Base-by-base conservation (phyloP, 2,888 invertebrate species). In the Willowsia nigromaculata region DNA sequence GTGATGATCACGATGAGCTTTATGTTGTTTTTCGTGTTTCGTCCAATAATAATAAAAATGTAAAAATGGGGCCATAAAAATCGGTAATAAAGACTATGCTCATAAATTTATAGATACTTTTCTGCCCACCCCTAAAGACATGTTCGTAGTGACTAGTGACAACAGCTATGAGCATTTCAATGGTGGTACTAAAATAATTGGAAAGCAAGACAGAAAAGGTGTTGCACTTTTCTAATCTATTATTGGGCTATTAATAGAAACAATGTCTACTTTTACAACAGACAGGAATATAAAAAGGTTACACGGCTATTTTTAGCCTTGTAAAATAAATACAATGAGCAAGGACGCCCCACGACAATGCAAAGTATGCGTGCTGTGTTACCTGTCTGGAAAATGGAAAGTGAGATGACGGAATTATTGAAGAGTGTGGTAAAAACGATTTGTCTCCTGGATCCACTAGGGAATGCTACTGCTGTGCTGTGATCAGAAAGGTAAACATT, bases 381-480 rank as follows among this genome's bases (percentile, higher is more conserved):
- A 30, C 53, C 7, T 50, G 59, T 59, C 80, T 81, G 80, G 80
- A 81, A 81, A 81, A 81, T 59, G 80, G 80, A 81, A 81, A 81
- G 80, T 81, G 80, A 81, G 59, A 81, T 50, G 18, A n/a, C n/a
- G n/a, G n/a, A 56, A 27, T n/a, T 50, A 68, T 56, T 56, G 80
- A 40, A 59, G 56, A 37, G 43, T 80, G 80, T 56, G 56, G 56
- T 56, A 71, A 71, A 74, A 37, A 22, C 40, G 40, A 81, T 81
- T 81, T 81, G 80, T 81, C 59, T 59, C 80, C 59, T 81, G 80
- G 40, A 40, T 37, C 59, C 56, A 11, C 40, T 40, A 22, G 37
- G 68, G 68, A 68, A 22, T 59, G 11, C 7, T n/a, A 33, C 7
- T 47, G n/a, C 74, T 53, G n/a, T n/a, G 33, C 71, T 13, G 18